Base-by-base conservation (phyloP, 2,113 vertebrate species). In the Daboia siamensis region DNA sequence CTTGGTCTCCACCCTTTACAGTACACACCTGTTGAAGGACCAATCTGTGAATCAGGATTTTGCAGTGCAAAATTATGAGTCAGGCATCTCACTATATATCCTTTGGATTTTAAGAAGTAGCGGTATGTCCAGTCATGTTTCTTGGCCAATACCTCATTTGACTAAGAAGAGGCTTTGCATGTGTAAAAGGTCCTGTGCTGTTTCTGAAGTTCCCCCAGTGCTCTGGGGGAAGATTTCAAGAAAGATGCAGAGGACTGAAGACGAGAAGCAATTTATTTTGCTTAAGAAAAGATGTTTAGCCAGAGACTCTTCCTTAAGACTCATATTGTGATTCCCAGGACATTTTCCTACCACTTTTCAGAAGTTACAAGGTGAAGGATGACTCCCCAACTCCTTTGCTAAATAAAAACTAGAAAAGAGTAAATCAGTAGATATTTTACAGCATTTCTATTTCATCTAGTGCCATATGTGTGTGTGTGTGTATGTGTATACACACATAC, bases 311-410 rank as follows among this genome's bases (percentile, higher is more conserved):
- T 88, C 4, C 33, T 46, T 61, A 90, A 59, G 29, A 46, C 94
- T 94, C 39, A 33, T 89, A 80, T 90, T 89, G 48, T 44, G 89
- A 54, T 90, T 92, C 86, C 64, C 13, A 57, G 87, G 51, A 24
- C 23, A 24, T n/a, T 24, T 26, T 21, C 7, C 5, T 56, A 12
- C 11, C 51, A 55, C 1, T 90, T 55, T 61, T 88, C 93, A 93
- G 51, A 23, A 95, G 90, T 92, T 33, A 33, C 64, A 48, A 86
- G 51, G 33, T 89, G 56, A 94, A 55, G 24, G 93, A 84, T 93
- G 91, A 90, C 39, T 86, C 94, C 39, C 94, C 46, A 4, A 13
- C 26, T 1, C 33, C 23, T 95, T 74, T 74, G 64, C 64, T 33
- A 13, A 33, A 17, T 74, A 74, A 33, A 17, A 93, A 10, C 64